Evolutionary conservation across 2,113 vertebrate species (phyloP).

Genomic region (Hydrochoerus hydrochaeris): DNA sequence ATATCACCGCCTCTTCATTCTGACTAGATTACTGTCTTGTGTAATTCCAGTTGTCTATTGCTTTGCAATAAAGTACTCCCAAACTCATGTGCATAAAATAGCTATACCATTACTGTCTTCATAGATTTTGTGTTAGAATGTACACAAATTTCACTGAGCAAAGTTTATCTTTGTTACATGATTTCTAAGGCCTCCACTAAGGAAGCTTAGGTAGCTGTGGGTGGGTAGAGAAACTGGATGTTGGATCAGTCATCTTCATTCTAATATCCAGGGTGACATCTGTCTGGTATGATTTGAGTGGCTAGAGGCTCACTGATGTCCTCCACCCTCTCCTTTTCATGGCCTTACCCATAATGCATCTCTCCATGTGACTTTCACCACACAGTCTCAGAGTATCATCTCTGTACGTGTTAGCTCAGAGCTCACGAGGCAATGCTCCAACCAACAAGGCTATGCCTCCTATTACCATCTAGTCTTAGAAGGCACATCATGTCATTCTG

Average conservation of each 20-base stretch:
- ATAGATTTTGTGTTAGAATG: not conserved
- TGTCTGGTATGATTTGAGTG: not conserved
- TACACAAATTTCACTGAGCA: not conserved
- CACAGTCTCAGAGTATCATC: not conserved
- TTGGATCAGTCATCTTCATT: not conserved
- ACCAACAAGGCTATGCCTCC: not conserved
- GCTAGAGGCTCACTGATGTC: not conserved
- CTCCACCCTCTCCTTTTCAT: not conserved
- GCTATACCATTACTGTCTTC: not conserved
- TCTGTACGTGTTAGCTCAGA: not conserved
- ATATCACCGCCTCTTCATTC: not conserved
- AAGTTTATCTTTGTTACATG: not conserved
- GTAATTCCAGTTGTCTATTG: not conserved
- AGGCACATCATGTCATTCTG: not conserved
- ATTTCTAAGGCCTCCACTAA: not conserved
- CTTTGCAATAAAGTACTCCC: not conserved
- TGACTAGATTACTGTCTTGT: not conserved
- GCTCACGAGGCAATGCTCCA: not conserved
- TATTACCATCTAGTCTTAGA: not conserved
- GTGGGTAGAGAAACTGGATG: not conserved
- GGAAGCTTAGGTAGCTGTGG: not conserved
- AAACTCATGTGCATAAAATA: not conserved
- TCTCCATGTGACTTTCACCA: not conserved
- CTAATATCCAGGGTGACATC: not conserved
- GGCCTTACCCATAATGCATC: not conserved